Evolutionary conservation across 2,797 vertebrate species (phyloP), one percentile per base, ranked within the genome.

Genomic region (Geotrypetes seraphini): DNA sequence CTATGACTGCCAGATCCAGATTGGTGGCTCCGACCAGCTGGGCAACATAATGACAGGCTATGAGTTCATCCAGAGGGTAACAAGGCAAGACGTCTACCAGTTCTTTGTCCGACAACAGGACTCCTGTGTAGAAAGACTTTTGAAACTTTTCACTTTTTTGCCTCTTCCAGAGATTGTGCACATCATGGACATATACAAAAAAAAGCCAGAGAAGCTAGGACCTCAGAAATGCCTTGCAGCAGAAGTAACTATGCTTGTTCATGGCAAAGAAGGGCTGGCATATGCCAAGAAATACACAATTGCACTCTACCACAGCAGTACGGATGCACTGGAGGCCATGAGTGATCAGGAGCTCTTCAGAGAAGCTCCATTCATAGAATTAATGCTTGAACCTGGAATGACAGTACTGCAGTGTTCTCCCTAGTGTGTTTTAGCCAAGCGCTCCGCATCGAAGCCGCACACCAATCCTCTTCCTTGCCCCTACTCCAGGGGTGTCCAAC

Each of bases 181-280:
- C 27, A 64, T 97, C 22, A 94, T 97, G 92, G 75, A 88, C 48
- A 84, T 84, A 57, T 93, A 97, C 16, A 41, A 62, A 18, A 77
- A 69, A 54, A 87, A 96, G 45, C 88, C 92, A 2, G 79, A 86
- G 23, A 91, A 87, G 57, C 73, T 95, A 16, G 65, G 69, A 4
- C 85, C 92, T 13, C 96, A 98, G 22, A 97, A 91, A 43, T 81
- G 92, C 4, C 86, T 99, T 34, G 95, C 96, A 3, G 88, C 91
- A 3, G 96, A 99, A 72, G 90, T 97, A 32, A 97, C 91, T 8
- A 97, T 98, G 37, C 79, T 98, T 22, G 91, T 97, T 37, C 96
- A 99, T 16, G 92, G 92, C 3, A 89, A 80, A 52, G 89, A 93
- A 8, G 95, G 96, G 2, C 66, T 98, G 3, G 86, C 89, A 48